These are phyloP conservation scores for Otus sunia DNA, from an alignment of 2,113 vertebrate species.

Conservation along the genomic window DNA sequence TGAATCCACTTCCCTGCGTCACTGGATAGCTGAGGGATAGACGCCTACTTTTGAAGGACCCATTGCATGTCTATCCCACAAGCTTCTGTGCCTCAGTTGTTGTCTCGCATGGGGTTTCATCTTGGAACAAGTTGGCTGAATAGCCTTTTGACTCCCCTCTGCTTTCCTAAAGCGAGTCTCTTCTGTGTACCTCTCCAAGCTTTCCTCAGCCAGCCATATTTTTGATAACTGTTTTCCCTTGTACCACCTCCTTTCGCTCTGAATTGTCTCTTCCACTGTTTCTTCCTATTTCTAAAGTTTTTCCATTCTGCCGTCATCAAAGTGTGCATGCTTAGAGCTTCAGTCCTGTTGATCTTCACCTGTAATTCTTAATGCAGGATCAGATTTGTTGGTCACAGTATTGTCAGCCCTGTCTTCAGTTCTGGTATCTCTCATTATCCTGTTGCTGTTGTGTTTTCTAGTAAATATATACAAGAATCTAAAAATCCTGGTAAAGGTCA, in stretches of 20 bases:
- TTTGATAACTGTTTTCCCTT: not conserved
- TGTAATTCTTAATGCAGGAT: not conserved
- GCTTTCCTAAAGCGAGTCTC: not conserved
- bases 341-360: not conserved
- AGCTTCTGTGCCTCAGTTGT: not conserved
- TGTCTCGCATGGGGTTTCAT: not conserved
- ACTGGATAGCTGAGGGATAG: not conserved
- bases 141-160: not conserved
- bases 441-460: not conserved
- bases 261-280: not conserved
- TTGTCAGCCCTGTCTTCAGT: not conserved
- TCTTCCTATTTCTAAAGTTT: not conserved
- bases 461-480: not conserved
- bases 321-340: not conserved
- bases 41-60: not conserved
- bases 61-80: not conserved
- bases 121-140: not conserved
- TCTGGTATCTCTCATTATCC: not conserved
- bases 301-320: not conserved
- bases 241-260: not conserved
- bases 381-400: not conserved
- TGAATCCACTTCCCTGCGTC: not conserved
- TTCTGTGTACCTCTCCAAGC: not conserved
- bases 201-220: not conserved
- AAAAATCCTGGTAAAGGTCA: conserved; percentile 13